phyloP scores from a whole-genome alignment of 2,797 vertebrate species.

The Xiphophorus birchmanni region DNA sequence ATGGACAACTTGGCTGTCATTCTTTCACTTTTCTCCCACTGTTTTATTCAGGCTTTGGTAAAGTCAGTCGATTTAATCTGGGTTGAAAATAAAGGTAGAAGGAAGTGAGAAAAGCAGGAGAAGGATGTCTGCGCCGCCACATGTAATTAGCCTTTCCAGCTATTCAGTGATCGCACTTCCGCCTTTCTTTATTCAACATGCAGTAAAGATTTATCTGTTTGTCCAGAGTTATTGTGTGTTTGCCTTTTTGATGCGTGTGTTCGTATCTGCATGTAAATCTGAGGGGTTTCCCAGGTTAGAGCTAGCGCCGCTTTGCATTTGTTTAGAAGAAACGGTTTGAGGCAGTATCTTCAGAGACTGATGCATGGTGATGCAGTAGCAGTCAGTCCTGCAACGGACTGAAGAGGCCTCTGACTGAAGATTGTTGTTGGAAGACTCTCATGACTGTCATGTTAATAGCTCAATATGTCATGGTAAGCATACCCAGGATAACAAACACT shows the following conservation, averaged over 20 bases:
- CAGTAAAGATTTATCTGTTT: background rate
- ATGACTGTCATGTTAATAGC: background rate
- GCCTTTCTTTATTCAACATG: constrained; percentile 1
- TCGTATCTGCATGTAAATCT: background rate
- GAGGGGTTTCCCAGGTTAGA: background rate
- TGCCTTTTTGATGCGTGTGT: background rate
- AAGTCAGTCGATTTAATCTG: background rate
- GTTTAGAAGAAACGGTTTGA: background rate
- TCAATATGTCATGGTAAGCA: background rate
- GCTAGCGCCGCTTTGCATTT: background rate
- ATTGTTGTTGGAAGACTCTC: background rate
- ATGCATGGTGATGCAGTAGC: background rate
- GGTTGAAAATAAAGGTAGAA: background rate
- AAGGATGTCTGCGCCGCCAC: constrained; percentile 22
- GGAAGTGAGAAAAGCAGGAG: background rate
- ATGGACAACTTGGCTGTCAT: constrained; percentile 65
- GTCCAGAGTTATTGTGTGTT: background rate
- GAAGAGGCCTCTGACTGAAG: background rate
- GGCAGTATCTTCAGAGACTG: background rate
- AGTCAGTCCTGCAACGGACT: background rate
- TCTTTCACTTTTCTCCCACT: constrained; percentile 13
- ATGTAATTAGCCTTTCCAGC: constrained; percentile 53
- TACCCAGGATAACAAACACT: background rate
- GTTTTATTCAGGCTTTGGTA: background rate
- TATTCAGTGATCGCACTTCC: constrained; percentile 31